Percentiles rank a stretch among this genome's conserved stretches.
Evolutionary conservation across 1,140 invertebrate species (phyloP).

Genomic region (Saccostrea cuccullata): DNA sequence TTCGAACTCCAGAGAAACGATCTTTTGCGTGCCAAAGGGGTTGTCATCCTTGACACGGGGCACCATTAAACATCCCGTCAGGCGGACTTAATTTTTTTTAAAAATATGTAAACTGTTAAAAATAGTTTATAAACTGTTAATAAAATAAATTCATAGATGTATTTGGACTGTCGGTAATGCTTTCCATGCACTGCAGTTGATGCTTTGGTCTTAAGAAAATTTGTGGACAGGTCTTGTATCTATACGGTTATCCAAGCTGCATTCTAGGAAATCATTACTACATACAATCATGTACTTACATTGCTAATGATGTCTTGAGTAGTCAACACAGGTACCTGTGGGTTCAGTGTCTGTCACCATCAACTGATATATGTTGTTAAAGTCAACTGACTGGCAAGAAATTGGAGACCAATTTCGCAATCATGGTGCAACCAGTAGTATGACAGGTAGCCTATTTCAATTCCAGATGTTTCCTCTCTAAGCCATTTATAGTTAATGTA

Average conservation of each 20-base stretch:
- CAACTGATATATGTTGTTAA: too few relatives aligned
- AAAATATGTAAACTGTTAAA: too few relatives aligned
- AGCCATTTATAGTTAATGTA: constrained; percentile 27
- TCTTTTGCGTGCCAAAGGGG: too few relatives aligned
- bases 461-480: constrained; percentile 38
- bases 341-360: not conserved
- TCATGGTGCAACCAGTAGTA: not conserved
- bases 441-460: constrained; percentile 35
- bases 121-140: too few relatives aligned
- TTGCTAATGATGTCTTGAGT: not conserved
- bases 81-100: too few relatives aligned
- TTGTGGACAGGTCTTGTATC: not conserved
- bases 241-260: not conserved
- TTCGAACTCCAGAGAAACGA: too few relatives aligned
- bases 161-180: too few relatives aligned
- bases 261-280: not conserved
- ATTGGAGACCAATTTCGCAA: not conserved
- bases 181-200: too few relatives aligned
- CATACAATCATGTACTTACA: constrained; percentile 40
- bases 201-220: not conserved
- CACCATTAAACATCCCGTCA: too few relatives aligned
- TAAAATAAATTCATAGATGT: too few relatives aligned
- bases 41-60: too few relatives aligned
- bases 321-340: constrained; percentile 21
- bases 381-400: not conserved